phyloP scores from a whole-genome alignment of 2,888 invertebrate species.

The Scaptomyza polygonia region DNA sequence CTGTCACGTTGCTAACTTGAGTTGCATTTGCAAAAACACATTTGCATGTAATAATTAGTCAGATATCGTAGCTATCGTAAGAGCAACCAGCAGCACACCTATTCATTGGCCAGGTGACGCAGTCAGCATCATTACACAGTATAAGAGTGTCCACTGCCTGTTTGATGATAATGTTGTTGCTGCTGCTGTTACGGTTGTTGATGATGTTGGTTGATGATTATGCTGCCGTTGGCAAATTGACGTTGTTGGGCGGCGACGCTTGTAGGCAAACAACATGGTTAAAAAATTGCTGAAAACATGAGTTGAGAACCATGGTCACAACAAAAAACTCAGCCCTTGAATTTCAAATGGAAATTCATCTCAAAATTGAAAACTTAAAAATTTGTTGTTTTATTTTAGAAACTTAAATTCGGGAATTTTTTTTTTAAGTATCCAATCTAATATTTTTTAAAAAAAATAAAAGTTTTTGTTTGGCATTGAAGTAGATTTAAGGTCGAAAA shows the following conservation, averaged over 20 bases:
- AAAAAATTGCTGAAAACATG: slow-evolving; percentile 46
- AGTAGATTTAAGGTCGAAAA: too few relatives aligned
- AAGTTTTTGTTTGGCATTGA: too few relatives aligned
- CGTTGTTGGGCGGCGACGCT: background rate
- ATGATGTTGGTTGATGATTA: slow-evolving; percentile 18
- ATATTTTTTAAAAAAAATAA: too few relatives aligned
- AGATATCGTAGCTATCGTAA: too few relatives aligned
- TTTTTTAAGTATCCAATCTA: too few relatives aligned
- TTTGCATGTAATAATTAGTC: slow-evolving; percentile 66
- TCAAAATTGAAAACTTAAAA: too few relatives aligned
- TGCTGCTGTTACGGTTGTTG: slow-evolving; percentile 6
- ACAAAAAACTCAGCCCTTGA: too few relatives aligned
- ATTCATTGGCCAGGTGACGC: slow-evolving; percentile 8
- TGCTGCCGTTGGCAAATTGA: slow-evolving; percentile 11
- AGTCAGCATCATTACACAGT: slow-evolving; percentile 34
- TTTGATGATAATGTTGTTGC: slow-evolving; percentile 2
- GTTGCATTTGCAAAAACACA: background rate
- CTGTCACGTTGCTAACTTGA: slow-evolving; percentile 46
- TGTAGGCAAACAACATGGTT: slow-evolving; percentile 15
- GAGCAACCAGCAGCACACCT: slow-evolving; percentile 2
- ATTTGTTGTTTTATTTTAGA: too few relatives aligned
- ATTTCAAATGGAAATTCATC: too few relatives aligned
- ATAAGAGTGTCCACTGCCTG: slow-evolving; percentile 3
- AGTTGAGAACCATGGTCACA: slow-evolving; percentile 11
- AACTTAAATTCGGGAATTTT: too few relatives aligned